Base-by-base conservation (phyloP, 2,888 invertebrate genomes). In the Merodon equestris region DNA sequence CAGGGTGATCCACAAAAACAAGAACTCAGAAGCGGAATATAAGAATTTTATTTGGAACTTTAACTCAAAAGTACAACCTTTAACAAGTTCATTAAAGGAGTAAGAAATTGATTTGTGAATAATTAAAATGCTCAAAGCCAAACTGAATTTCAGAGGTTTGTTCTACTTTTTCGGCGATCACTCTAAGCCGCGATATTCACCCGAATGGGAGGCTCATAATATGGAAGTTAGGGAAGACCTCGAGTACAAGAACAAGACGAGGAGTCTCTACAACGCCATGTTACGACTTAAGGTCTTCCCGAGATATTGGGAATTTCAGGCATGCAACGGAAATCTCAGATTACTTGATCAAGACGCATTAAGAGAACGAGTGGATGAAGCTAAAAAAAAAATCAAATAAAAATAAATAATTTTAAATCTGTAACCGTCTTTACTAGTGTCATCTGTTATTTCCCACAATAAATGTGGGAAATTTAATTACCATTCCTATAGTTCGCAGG, bases 1-100 rank as follows among this genome's bases (percentile, higher is more conserved):
- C 12, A 61, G 75, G 48, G 18, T 51, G 12, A 58, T 75, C 12
- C 34, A 51, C 42, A 75, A 68, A 34, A 17, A 56, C 1, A 2
- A 50, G 1, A 19, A 7, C 12, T 0, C 27, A 7, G 15, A 27
- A n/a, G 10, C 7, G 17, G 13, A 27, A 1, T n/a, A 36, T 1
- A 47, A 18, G n/a, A 7, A 27, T 9, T 57, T 74, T 1, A 5
- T 57, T 9, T 1, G 27, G 7, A 18, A 38, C 2, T 17, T 61
- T 12, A 1, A 42, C 1, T 68, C 34, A 38, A 53, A 18, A 9
- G 63, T 63, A 9, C 10, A 1, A 14, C 61, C 50, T 13, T 14
- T 61, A 9, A 50, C 1, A 12, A 15, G 34, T 3, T 19, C 68
- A 5, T 3, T 68, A 2, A 15, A 17, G 3, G 45, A 47, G 74